Base-by-base conservation (phyloP, 1,140 invertebrate genomes). In the Drosophila grimshawi region DNA sequence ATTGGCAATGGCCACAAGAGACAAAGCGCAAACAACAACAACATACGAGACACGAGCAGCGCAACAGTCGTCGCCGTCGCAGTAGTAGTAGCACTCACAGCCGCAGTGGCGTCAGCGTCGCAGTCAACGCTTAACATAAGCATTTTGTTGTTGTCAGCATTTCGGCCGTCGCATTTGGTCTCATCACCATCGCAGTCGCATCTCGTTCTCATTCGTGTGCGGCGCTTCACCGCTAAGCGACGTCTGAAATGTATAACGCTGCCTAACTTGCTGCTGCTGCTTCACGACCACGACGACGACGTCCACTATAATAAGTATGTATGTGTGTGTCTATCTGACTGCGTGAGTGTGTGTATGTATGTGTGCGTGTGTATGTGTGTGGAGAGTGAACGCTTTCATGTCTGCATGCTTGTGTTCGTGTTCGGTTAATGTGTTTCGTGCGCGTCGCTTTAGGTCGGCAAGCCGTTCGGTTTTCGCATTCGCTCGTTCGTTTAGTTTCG, bases 171-270 rank as follows among this genome's bases (percentile, higher is more conserved):
- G 64, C 68, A 41, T 41, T 45, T 57, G 74, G 65, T 70, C 62
- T 51, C 73, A 67, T 75, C 67, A 55, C 64, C 57, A 56, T 60
- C 63, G 62, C 63, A 65, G 60, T 70, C 72, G 76, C 66, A 81
- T 86, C 77, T 74, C 73, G 66, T 75, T 43, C 65, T 78, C 78
- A 83, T 83, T 83, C 80, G 78, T 81, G 78, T 80, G 80, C 78
- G 80, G 78, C 78, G 62, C 76, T 83, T 83, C 80, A 83, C 78
- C 78, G 78, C 80, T 82, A 82, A 80, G 76, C 79, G 57, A 73
- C 79, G 62, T 74, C 43, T 68, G 48, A 57, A 19, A 69, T 51
- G 62, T 69, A 74, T 57, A 48, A 48, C 56, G 70, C 70, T 68
- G 64, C 45, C 66, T 65, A 29, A 43, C 10, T 30, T 33, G 45